A percentile compares a stretch with the other conserved stretches of the same genome.
phyloP scores from a whole-genome alignment of 2,888 invertebrate genomes.

The Steinernema hermaphroditum region DNA sequence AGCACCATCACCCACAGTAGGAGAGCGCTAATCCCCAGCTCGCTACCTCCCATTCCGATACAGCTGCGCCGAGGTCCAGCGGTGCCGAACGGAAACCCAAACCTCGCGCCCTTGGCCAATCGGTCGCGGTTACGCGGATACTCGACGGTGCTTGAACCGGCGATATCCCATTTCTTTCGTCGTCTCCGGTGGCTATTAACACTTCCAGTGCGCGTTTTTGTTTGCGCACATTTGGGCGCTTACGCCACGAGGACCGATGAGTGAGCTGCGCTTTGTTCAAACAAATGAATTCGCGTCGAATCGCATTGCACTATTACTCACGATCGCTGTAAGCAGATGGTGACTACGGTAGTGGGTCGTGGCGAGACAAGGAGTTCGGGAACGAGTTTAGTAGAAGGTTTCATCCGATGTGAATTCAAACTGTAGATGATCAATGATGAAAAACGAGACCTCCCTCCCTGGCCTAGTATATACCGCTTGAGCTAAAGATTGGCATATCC shows the following conservation, averaged over 20 bases:
- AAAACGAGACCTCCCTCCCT: too few species aligned
- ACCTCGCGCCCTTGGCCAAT: slow-evolving; percentile 1
- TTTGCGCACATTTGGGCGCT: slow-evolving; percentile 28
- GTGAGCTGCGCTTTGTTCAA: slow-evolving; percentile 29
- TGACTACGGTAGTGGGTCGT: background rate
- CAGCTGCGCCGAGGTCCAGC: too few species aligned
- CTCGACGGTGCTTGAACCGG: slow-evolving; percentile 21
- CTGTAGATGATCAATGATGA: too few species aligned
- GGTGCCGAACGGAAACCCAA: background rate
- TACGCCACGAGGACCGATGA: slow-evolving; percentile 8
- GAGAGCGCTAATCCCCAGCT: too few species aligned
- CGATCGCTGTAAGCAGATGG: background rate
- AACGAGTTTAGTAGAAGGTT: too few species aligned
- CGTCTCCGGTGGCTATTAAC: slow-evolving; percentile 30
- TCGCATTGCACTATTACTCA: slow-evolving; percentile 13
- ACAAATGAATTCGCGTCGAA: slow-evolving; percentile 27
- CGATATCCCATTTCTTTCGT: slow-evolving; percentile 23
- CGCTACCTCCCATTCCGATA: too few species aligned
- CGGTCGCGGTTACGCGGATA: slow-evolving; percentile 26
- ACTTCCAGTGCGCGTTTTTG: slow-evolving; percentile 13
- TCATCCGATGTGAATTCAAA: too few species aligned
- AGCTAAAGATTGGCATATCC: too few species aligned
- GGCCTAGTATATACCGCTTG: too few species aligned
- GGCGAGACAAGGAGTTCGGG: background rate
- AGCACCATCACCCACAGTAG: too few species aligned